Evolutionary conservation across 2,113 vertebrate species (phyloP), one percentile per base, ranked within the genome.

Genomic region (Meles meles): DNA sequence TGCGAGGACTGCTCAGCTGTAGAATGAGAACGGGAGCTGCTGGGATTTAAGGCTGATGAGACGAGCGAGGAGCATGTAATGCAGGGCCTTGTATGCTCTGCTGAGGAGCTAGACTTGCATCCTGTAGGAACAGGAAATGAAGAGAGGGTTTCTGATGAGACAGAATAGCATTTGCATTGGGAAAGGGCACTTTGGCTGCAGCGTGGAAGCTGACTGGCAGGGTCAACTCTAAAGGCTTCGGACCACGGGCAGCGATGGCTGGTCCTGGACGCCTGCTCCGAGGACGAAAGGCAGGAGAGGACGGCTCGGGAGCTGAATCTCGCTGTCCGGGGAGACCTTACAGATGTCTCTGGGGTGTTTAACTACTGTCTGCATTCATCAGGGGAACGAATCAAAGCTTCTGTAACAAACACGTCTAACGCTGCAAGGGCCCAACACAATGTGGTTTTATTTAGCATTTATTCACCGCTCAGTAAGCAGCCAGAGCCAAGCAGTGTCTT

Each of bases 261-360:
- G 15, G 7, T 25, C 13, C 25, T 2, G 39, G 25, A 3, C 1
- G 3, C 8, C 39, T n/a, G n/a, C 2, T 20, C 18, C 10, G 15
- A 13, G 44, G 7, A n/a, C 1, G 6, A 59, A 7, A 23, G 11
- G 2, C 37, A 14, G 31, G 3, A 23, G 71, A 47, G 39, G 11
- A 49, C 8, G 29, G 21, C 9, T 0, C 11, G 8, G 18, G 18
- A 23, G 4, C 10, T 4, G 3, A 63, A 31, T 67, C 82, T 27
- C 10, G 9, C 15, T 1, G 5, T 1, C 4, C 2, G 13, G 15
- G 10, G n/a, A 80, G 13, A 44, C 2, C 21, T 20, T 7, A 17
- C 23, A 2, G 13, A 29, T 29, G 7, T 34, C 72, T 31, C 57
- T 79, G 2, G 20, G 25, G 39, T 25, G 39, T 69, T 44, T 39